Evolutionary conservation across 2,888 invertebrate genomes (phyloP).

Genomic region (Mythimna albipuncta): DNA sequence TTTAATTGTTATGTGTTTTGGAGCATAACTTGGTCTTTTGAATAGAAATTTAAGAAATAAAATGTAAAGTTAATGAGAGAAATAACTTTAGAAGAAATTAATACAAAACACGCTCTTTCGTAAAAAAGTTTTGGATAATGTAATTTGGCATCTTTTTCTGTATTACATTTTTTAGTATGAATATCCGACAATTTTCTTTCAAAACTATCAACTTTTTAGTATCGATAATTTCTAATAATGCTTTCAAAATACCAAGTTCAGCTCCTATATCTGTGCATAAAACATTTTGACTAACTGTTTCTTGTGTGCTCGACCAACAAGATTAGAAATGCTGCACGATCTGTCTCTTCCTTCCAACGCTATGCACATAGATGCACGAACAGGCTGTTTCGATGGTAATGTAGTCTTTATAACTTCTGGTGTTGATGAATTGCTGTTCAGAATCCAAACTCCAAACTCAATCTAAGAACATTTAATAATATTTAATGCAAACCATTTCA

Average conservation of each 20-base stretch:
- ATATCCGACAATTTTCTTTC: not conserved
- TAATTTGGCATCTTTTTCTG: rapidly evolving
- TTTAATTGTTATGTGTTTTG: conserved; percentile 78
- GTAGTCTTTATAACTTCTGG: conserved; percentile 56
- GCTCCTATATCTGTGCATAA: conserved; percentile 77
- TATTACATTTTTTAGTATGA: not conserved
- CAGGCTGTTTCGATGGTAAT: conserved; percentile 72
- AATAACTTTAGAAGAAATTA: not conserved
- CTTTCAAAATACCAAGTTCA: conserved; percentile 64
- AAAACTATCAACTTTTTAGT: not conserved
- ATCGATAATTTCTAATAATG: not conserved
- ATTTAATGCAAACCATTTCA: not conserved
- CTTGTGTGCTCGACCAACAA: conserved; percentile 86
- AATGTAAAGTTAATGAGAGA: not conserved
- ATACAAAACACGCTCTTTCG: not conserved
- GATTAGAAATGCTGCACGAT: conserved; percentile 84
- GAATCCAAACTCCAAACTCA: not conserved
- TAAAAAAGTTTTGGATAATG: not conserved
- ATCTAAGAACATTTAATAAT: not conserved
- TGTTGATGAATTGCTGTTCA: conserved; percentile 37
- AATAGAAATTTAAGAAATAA: conserved; percentile 3
- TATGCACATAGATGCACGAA: conserved; percentile 76
- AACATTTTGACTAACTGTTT: conserved; percentile 76
- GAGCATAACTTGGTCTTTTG: conserved; percentile 71
- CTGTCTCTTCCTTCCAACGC: conserved; percentile 74